Percentiles rank a stretch among this genome's conserved stretches.
These are phyloP conservation scores for Pachliopta kotzebuea DNA, from an alignment of 2,888 invertebrate genomes.

Conservation along the genomic window DNA sequence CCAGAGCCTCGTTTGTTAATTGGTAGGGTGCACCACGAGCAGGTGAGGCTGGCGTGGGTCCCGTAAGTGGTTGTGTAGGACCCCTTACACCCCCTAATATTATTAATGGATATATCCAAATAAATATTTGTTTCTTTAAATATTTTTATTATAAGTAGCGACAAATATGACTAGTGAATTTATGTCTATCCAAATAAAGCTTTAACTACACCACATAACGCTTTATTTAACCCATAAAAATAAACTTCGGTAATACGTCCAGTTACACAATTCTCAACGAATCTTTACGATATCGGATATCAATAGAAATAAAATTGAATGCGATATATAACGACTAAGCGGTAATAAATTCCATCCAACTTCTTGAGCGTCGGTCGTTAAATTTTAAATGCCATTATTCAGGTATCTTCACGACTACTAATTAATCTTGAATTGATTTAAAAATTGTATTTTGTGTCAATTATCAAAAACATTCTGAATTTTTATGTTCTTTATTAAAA, in stretches of 20 bases:
- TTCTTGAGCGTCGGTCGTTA: conserved; percentile 3
- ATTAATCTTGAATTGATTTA: not conserved
- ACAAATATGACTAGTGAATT: not conserved
- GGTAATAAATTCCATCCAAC: conserved; percentile 19
- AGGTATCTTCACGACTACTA: not conserved
- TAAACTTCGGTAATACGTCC: conserved; percentile 20
- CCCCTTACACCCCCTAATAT: too few species aligned
- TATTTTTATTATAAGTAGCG: too few species aligned
- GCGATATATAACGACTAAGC: conserved; percentile 16
- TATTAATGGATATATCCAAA: too few species aligned
- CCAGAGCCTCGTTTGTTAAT: too few species aligned
- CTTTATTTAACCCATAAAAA: conserved; percentile 17
- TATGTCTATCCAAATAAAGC: not conserved
- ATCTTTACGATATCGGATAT: conserved; percentile 24
- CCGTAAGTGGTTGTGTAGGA: too few species aligned
- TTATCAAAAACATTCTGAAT: too few species aligned
- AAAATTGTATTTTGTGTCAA: not conserved
- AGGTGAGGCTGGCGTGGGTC: too few species aligned
- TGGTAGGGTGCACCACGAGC: too few species aligned
- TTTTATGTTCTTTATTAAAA: too few species aligned
- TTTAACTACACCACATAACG: not conserved
- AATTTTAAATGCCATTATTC: conserved; percentile 1
- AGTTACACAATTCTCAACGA: conserved; percentile 16
- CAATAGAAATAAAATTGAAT: conserved; percentile 20
- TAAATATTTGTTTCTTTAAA: too few species aligned